Percentiles rank a stretch among this genome's conserved stretches.
These are phyloP conservation scores for Drepana falcataria DNA, from an alignment of 2,888 invertebrate species.

Conservation along the genomic window DNA sequence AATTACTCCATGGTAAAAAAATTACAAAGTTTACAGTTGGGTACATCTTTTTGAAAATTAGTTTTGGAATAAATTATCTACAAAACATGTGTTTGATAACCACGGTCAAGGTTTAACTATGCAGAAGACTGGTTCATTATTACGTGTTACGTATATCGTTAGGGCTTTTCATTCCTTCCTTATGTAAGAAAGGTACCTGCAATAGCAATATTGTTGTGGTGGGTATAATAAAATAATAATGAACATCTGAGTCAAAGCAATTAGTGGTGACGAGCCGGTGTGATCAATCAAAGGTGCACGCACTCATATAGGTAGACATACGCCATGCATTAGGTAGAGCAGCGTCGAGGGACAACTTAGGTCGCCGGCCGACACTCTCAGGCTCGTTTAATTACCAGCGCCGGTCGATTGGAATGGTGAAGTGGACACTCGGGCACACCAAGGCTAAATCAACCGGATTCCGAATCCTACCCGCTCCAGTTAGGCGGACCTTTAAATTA, in stretches of 20 bases:
- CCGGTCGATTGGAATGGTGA: constrained; percentile 69
- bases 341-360: constrained; percentile 35
- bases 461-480: constrained; percentile 70
- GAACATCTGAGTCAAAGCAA: background rate
- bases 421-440: constrained; percentile 70
- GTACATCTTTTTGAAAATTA: too few relatives aligned
- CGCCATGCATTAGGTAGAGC: constrained; percentile 15
- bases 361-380: constrained; percentile 45
- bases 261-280: constrained; percentile 5
- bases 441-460: constrained; percentile 75
- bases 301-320: constrained; percentile 19
- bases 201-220: too few relatives aligned
- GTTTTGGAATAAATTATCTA: too few relatives aligned
- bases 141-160: too few relatives aligned
- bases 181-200: too few relatives aligned
- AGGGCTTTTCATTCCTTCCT: too few relatives aligned
- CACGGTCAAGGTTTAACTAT: too few relatives aligned
- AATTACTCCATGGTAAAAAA: constrained; percentile 48
- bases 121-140: too few relatives aligned
- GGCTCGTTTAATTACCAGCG: constrained; percentile 61
- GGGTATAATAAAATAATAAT: too few relatives aligned
- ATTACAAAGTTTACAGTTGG: too few relatives aligned
- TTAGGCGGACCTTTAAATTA: constrained; percentile 67
- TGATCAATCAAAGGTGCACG: constrained; percentile 18
- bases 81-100: too few relatives aligned